Base-by-base conservation (phyloP, 2,888 invertebrate genomes). In the Schrankia costaestrigalis region DNA sequence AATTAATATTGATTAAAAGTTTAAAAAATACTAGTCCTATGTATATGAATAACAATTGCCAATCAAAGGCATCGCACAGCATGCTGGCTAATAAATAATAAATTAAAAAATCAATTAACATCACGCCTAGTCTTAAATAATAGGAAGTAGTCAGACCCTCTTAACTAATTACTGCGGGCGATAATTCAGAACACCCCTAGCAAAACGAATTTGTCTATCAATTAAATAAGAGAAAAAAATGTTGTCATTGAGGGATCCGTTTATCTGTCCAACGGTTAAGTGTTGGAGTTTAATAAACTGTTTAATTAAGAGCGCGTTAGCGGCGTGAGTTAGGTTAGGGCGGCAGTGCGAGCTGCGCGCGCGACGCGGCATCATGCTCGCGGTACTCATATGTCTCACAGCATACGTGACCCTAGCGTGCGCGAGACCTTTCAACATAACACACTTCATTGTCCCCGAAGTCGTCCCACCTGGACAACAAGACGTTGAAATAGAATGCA, bases 261-360 rank as follows among this genome's bases (percentile, higher is more conserved):
- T 56, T 40, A 62, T 64, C 67, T 59, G 56, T 64, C 63, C 66
- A 63, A 72, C 79, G 71, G 76, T 80, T 79, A 77, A 86, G 84
- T 85, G 84, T 82, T 68, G 68, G 76, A 76, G 85, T 74, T 85
- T 85, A 87, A 78, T 84, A 81, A 85, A 84, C 84, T 76, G 81
- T 71, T 78, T 85, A 86, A 87, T 87, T 86, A 83, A 84, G 80
- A 71, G 58, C 63, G 73, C 64, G 78, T 69, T 70, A 68, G 67
- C 64, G 65, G 67, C 58, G 63, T 59, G 70, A 59, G 62, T 51
- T 44, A 56, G 38, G 52, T 46, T 60, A 59, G 70, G 46, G 41
- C 34, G 26, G 63, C 82, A 84, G 84, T 82, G 68, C 60, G 65
- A 68, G 63, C 66, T 66, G 71, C 63, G 80, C 74, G 65, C 68